Evolutionary conservation across 2,113 vertebrate genomes (phyloP).

Genomic region (Chinchilla lanigera): DNA sequence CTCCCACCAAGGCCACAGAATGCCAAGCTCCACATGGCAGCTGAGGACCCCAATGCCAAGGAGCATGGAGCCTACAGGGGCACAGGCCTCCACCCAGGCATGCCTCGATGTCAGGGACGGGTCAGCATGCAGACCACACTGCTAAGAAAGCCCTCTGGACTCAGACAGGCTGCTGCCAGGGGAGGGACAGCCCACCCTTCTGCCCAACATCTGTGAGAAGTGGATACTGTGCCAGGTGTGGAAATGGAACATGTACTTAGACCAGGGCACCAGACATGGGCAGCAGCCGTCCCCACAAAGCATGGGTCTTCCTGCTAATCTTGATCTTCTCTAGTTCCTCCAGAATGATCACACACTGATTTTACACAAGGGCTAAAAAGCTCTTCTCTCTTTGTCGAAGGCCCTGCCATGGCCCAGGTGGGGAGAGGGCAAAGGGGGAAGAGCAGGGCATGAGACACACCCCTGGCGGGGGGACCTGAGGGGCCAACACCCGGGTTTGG

Average conservation of each 20-base stretch:
- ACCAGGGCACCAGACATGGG: not conserved
- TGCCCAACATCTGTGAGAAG: not conserved
- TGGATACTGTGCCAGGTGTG: not conserved
- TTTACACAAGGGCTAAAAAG: not conserved
- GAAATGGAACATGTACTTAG: not conserved
- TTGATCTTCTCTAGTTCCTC: not conserved
- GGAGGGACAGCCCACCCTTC: not conserved
- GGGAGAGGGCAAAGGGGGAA: not conserved
- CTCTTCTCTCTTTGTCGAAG: not conserved
- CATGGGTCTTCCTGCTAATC: not conserved
- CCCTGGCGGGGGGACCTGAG: not conserved
- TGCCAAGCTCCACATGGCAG: not conserved
- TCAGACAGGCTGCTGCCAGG: not conserved
- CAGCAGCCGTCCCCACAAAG: not conserved
- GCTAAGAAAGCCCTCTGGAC: not conserved
- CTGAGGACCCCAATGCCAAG: not conserved
- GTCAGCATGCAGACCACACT: not conserved
- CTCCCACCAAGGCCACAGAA: not conserved
- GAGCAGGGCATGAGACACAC: not conserved
- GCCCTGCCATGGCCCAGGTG: not conserved
- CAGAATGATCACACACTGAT: not conserved
- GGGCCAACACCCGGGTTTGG: not conserved
- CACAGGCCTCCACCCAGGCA: not conserved
- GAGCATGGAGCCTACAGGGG: not conserved
- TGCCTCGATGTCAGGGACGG: not conserved